Evolutionary conservation across 2,888 invertebrate genomes (phyloP).

Genomic region (Luperina nickerlii): DNA sequence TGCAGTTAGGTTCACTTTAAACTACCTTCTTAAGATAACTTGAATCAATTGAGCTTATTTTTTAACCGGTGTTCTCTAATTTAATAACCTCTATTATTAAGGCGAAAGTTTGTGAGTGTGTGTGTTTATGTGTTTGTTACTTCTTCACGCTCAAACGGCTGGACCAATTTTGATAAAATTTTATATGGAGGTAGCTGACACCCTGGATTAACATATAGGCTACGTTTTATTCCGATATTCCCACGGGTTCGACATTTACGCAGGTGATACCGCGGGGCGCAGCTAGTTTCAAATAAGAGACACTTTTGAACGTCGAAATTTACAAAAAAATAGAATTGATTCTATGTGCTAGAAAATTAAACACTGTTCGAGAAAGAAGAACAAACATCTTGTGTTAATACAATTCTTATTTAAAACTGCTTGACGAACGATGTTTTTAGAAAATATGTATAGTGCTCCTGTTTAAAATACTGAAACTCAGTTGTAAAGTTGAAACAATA

Average conservation of each 20-base stretch:
- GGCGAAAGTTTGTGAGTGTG: too few relatives aligned
- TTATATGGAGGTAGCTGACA: too few relatives aligned
- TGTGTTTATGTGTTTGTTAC: too few relatives aligned
- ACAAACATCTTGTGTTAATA: not conserved
- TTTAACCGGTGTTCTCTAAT: not conserved
- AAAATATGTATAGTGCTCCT: conserved; percentile 6
- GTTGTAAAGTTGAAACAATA: conserved; percentile 11
- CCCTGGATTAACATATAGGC: too few relatives aligned
- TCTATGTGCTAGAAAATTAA: not conserved
- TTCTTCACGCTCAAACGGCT: too few relatives aligned
- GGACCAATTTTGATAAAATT: too few relatives aligned
- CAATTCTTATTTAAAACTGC: conserved; percentile 5
- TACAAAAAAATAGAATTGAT: too few relatives aligned
- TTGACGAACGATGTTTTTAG: conserved; percentile 4
- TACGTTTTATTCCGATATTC: too few relatives aligned
- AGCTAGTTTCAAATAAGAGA: too few relatives aligned
- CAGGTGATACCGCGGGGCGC: too few relatives aligned
- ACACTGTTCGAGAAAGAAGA: not conserved
- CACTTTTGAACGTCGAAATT: too few relatives aligned
- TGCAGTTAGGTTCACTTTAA: conserved; percentile 1
- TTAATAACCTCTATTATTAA: not conserved
- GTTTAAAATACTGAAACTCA: conserved; percentile 12
- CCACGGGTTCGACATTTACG: too few relatives aligned
- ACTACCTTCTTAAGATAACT: conserved; percentile 1
- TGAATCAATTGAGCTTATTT: not conserved